Evolutionary conservation across 2,888 invertebrate species (phyloP), one percentile per base, ranked within the genome.

Genomic region (Campaea margaritaria): DNA sequence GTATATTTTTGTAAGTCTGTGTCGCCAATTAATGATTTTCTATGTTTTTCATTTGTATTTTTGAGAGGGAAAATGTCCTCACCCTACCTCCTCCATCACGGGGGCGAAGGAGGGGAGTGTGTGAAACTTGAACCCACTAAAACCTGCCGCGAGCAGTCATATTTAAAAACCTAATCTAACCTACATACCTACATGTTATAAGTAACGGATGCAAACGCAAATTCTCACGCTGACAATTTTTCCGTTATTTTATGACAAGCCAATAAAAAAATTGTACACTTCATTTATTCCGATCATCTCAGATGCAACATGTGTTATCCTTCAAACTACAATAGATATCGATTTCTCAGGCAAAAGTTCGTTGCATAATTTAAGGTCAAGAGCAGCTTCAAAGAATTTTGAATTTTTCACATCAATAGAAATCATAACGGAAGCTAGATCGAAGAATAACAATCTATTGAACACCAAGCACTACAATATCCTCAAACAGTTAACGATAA

Each of bases 391-490:
- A 78, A 76, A 73, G 67, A 74, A 78, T 75, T 72, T 68, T 70
- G 65, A 77, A 76, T 79, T 83, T 81, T 84, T 83, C 81, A 85
- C 83, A 85, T 86, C 82, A 86, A 91, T 85, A 75, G 79, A 78
- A 70, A 76, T 81, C 80, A 81, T 79, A 86, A 87, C 85, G 84
- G 87, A 81, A 83, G 81, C 80, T 80, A 82, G 79, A 92, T 92
- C 82, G 76, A 91, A 92, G 82, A 91, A 91, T 91, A 92, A 92
- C 91, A 89, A 56, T 83, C 75, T 74, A 77, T 75, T 72, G 70
- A 75, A 75, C 62, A 73, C 57, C 58, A 71, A 70, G 69, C 73
- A 59, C 52, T 55, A 68, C 76, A 73, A 74, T 82, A 79, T 76
- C 74, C 79, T 74, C 75, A 75, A 78, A 85, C 85, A 78, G 82